phyloP scores from a whole-genome alignment of 2,113 vertebrate genomes.

The Scomber japonicus region DNA sequence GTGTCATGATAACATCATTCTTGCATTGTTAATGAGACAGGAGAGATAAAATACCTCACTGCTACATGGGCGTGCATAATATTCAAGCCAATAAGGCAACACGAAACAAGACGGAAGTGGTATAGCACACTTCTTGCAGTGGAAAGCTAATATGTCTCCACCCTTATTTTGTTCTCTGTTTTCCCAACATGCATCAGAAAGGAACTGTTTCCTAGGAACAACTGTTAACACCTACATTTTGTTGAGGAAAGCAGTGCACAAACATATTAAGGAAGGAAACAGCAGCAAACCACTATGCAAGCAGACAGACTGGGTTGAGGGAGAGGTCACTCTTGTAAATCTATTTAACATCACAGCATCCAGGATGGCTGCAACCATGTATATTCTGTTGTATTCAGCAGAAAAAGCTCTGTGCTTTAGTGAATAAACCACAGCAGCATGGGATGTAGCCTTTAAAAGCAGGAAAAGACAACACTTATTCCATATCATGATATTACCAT shows the following conservation, averaged over 20 bases:
- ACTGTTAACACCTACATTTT: background rate
- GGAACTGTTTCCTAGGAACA: slow-evolving; percentile 27
- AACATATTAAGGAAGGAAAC: background rate
- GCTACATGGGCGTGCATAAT: too few relatives aligned
- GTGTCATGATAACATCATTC: background rate
- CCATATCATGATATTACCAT: too few relatives aligned
- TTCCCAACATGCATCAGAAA: background rate
- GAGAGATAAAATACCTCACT: too few relatives aligned
- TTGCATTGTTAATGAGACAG: too few relatives aligned
- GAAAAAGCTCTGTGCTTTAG: background rate
- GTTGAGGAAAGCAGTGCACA: background rate
- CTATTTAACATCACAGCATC: background rate
- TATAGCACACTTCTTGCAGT: background rate
- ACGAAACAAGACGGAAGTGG: too few relatives aligned
- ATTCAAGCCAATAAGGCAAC: too few relatives aligned
- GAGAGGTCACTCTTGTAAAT: background rate
- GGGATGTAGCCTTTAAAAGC: background rate
- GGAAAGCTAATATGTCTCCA: background rate
- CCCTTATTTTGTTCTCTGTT: background rate
- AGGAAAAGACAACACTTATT: too few relatives aligned
- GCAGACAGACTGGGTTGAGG: background rate
- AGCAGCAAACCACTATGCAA: background rate
- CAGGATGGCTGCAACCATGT: background rate
- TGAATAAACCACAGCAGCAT: background rate
- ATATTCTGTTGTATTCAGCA: background rate